These are phyloP conservation scores for Pachydiplax longipennis DNA, from an alignment of 2,888 invertebrate genomes.

Conservation along the genomic window DNA sequence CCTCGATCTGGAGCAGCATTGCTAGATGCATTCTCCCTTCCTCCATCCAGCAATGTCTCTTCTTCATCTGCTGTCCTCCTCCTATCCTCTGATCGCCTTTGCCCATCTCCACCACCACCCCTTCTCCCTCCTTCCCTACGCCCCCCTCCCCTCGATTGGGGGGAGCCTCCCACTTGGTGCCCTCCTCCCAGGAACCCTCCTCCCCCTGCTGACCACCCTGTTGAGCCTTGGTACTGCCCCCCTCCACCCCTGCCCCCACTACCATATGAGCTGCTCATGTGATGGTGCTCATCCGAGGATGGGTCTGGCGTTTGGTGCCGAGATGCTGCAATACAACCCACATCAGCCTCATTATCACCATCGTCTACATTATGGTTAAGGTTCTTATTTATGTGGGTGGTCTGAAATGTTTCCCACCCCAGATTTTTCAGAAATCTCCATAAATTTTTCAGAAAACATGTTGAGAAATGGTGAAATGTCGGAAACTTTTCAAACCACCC, in stretches of 20 bases:
- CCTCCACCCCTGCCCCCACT: constrained; percentile 55
- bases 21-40: constrained; percentile 18
- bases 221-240: constrained; percentile 54
- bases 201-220: constrained; percentile 54
- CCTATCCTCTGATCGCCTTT: constrained; percentile 57
- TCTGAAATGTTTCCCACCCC: too few relatives aligned
- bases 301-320: constrained; percentile 74
- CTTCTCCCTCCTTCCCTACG: constrained; percentile 47
- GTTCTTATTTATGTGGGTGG: too few relatives aligned
- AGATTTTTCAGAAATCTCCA: too few relatives aligned
- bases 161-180: constrained; percentile 48
- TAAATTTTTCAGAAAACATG: too few relatives aligned
- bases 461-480: too few relatives aligned
- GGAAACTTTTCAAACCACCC: too few relatives aligned
- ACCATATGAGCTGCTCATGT: constrained; percentile 54
- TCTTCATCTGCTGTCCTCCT: constrained; percentile 51
- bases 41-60: constrained; percentile 27
- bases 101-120: constrained; percentile 54
- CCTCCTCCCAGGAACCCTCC: constrained; percentile 29
- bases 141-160: constrained; percentile 49
- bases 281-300: constrained; percentile 56
- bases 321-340: constrained; percentile 59
- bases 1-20: constrained; percentile 35
- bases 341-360: background rate
- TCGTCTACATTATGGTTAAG: too few relatives aligned